phyloP scores from a whole-genome alignment of 1,140 invertebrate genomes.

The Zaprionus tsacasi region DNA sequence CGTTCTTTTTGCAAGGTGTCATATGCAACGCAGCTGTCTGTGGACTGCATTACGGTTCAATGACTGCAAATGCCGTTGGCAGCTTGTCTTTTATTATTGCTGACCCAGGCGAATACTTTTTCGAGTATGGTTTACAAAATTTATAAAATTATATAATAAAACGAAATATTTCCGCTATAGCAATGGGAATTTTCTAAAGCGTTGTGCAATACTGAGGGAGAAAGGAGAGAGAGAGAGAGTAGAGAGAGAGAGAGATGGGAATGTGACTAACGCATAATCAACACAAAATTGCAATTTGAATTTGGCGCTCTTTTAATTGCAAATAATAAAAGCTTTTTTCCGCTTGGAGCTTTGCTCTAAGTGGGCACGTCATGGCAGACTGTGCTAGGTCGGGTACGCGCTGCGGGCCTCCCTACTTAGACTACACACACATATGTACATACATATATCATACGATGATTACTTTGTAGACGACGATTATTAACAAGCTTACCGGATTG shows the following conservation, averaged over 20 bases:
- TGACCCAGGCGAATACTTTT: constrained; percentile 4
- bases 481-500: constrained; percentile 33
- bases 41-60: constrained; percentile 10
- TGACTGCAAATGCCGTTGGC: constrained; percentile 8
- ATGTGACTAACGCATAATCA: neutral
- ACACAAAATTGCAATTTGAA: neutral
- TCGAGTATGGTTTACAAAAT: neutral
- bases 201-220: neutral
- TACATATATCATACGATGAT: neutral
- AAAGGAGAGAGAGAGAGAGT: neutral
- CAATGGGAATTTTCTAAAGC: constrained; percentile 2
- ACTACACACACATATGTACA: too few species aligned
- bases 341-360: neutral
- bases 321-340: neutral
- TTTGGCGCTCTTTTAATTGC: constrained; percentile 4
- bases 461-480: neutral
- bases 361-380: neutral
- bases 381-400: constrained; percentile 11
- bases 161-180: neutral
- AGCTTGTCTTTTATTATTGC: constrained; percentile 12
- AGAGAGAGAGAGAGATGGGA: neutral
- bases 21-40: neutral
- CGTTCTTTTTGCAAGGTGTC: neutral
- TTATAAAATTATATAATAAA: constrained; percentile 10
- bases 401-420: neutral